Percentiles rank a stretch among this genome's conserved stretches.
Conservation (phyloP, 2,797 vertebrate genomes). For the Clarias pachynema region DNA sequence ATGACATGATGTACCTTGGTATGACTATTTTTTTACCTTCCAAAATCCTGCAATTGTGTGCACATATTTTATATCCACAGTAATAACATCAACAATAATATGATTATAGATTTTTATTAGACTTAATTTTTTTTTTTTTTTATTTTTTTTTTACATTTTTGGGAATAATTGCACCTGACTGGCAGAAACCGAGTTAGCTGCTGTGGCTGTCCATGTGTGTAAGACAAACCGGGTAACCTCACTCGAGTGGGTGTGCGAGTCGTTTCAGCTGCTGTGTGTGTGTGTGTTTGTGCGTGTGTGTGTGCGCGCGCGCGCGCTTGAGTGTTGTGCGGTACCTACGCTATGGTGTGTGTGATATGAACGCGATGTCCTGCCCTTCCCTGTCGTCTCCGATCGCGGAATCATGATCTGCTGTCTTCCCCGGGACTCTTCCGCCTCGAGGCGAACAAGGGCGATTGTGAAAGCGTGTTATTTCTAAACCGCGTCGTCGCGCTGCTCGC, state of each 20-base stretch:
- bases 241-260: constrained; percentile 65
- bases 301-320: constrained; percentile 38
- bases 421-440: constrained; percentile 74
- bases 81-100: neutral
- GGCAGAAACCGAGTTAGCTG: neutral
- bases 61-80: neutral
- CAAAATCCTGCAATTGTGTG: neutral
- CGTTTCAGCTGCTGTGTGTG: constrained; percentile 35
- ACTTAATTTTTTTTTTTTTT: neutral
- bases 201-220: constrained; percentile 17
- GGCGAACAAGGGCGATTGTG: constrained; percentile 63
- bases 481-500: constrained; percentile 17
- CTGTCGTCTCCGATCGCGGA: constrained; percentile 71
- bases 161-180: neutral
- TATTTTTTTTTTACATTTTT: neutral
- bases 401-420: constrained; percentile 75
- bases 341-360: constrained; percentile 65
- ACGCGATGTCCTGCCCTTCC: constrained; percentile 73
- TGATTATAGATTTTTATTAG: neutral
- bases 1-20: neutral
- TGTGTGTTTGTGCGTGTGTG: constrained; percentile 11
- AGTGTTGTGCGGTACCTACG: constrained; percentile 54
- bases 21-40: no score
- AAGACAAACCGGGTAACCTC: constrained; percentile 41
- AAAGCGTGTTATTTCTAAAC: constrained; percentile 59